Percentiles rank a stretch among this genome's conserved stretches.
These are phyloP conservation scores for Stomatorhinus ivindoensis DNA, from an alignment of 2,113 vertebrate genomes.

Conservation along the genomic window DNA sequence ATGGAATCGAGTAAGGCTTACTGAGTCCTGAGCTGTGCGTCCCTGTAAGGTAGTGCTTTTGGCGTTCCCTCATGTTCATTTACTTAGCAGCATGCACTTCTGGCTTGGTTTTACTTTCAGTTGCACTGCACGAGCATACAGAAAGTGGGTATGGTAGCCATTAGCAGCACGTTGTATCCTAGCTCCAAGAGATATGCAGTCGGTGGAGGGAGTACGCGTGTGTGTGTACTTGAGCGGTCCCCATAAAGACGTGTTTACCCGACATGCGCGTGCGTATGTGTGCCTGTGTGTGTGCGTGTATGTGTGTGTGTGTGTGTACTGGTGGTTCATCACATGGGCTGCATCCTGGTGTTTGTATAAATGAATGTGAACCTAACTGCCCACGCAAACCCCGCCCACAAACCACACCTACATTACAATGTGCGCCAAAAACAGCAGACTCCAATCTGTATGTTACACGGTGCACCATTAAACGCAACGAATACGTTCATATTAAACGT, in stretches of 20 bases:
- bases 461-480: neutral
- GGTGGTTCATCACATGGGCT: neutral
- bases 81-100: conserved; percentile 46
- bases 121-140: conserved; percentile 39
- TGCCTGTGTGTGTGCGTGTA: neutral
- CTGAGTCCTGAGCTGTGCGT: conserved; percentile 13
- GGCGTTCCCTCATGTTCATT: conserved; percentile 42
- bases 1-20: neutral
- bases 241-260: too few relatives aligned
- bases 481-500: neutral
- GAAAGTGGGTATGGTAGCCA: neutral
- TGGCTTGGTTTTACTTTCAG: conserved; percentile 27
- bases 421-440: neutral
- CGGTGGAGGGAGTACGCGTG: neutral
- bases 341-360: neutral
- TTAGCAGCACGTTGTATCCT: neutral
- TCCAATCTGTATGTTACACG: neutral
- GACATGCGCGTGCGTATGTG: conserved; percentile 9
- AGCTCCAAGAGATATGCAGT: neutral
- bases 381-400: neutral
- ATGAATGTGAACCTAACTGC: neutral
- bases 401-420: neutral
- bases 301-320: neutral
- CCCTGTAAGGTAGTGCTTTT: conserved; percentile 21
- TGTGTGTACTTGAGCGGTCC: conserved; percentile 18